Conservation (phyloP, 2,888 invertebrate species). For the Drosophila colorata region DNA sequence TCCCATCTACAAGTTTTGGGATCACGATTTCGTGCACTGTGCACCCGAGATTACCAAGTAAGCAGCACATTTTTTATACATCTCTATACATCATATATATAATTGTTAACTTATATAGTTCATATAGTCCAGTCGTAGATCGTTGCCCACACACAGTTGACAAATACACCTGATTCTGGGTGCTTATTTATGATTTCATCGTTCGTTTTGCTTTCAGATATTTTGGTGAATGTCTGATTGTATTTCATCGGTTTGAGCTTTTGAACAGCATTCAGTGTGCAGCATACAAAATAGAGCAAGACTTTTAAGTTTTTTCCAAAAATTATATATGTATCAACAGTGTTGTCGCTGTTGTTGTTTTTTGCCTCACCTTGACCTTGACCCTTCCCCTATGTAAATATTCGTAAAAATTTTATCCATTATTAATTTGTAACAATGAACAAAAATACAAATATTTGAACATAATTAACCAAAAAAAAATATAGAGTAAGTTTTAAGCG, state of each 20-base stretch:
- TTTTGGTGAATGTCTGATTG: constrained; percentile 71
- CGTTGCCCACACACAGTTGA: constrained; percentile 2
- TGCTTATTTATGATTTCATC: constrained; percentile 46
- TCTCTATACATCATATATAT: neutral
- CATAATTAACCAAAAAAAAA: too few species aligned
- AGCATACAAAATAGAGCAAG: constrained; percentile 48
- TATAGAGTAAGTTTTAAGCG: constrained; percentile 1
- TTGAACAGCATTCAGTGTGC: constrained; percentile 61
- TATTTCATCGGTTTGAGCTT: constrained; percentile 56
- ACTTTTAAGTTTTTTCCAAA: constrained; percentile 14
- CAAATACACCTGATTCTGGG: constrained; percentile 11
- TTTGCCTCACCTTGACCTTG: neutral
- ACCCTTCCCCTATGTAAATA: neutral
- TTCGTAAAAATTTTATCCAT: constrained; percentile 14
- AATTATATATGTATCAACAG: constrained; percentile 7
- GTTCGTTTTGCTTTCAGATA: constrained; percentile 64
- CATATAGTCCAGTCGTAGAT: constrained; percentile 4
- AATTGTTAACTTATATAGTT: neutral
- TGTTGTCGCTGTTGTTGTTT: too few species aligned
- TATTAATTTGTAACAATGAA: constrained; percentile 5
- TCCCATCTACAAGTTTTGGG: constrained; percentile 99
- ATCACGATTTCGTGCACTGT: constrained; percentile 99
- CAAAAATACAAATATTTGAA: too few species aligned
- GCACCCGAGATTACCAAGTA: constrained; percentile 99
- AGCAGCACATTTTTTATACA: constrained; percentile 84